Percentiles rank a stretch among this genome's conserved stretches.
Conservation (phyloP, 2,113 vertebrate genomes). For the Syngnathus floridae region DNA sequence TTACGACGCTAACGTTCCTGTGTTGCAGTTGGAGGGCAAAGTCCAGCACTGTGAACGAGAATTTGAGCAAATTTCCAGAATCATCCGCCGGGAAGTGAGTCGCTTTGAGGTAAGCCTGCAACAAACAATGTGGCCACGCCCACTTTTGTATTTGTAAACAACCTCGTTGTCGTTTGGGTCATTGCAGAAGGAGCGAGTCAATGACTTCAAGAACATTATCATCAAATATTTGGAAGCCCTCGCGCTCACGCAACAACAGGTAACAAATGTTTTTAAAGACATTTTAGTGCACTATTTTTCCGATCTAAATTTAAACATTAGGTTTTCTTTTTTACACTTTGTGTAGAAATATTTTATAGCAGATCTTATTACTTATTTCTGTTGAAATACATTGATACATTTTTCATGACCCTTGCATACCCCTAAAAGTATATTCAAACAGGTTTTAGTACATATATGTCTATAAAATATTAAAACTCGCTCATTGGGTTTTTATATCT, state of each 20-base stretch:
- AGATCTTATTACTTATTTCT: too few species aligned
- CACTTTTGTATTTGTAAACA: neutral
- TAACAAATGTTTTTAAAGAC: constrained; percentile 40
- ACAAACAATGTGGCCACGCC: neutral
- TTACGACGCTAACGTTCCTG: constrained; percentile 17
- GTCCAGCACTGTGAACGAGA: constrained; percentile 96
- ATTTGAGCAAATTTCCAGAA: constrained; percentile 97
- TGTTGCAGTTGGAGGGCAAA: constrained; percentile 88
- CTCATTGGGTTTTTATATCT: too few species aligned
- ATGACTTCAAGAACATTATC: constrained; percentile 94
- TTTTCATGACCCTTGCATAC: too few species aligned
- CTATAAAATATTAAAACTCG: too few species aligned
- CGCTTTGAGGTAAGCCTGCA: constrained; percentile 86
- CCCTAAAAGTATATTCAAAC: too few species aligned
- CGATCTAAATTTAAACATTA: too few species aligned
- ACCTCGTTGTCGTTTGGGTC: neutral
- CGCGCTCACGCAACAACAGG: constrained; percentile 97
- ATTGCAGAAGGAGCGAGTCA: constrained; percentile 88
- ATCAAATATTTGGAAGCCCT: constrained; percentile 95
- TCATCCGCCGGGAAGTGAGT: constrained; percentile 91
- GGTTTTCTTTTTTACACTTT: too few species aligned
- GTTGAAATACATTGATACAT: too few species aligned
- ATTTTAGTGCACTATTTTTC: neutral
- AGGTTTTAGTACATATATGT: too few species aligned
- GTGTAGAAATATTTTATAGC: too few species aligned